Evolutionary conservation across 2,113 vertebrate genomes (phyloP), one percentile per base, ranked within the genome.

Genomic region (Lepidothrix coronata): DNA sequence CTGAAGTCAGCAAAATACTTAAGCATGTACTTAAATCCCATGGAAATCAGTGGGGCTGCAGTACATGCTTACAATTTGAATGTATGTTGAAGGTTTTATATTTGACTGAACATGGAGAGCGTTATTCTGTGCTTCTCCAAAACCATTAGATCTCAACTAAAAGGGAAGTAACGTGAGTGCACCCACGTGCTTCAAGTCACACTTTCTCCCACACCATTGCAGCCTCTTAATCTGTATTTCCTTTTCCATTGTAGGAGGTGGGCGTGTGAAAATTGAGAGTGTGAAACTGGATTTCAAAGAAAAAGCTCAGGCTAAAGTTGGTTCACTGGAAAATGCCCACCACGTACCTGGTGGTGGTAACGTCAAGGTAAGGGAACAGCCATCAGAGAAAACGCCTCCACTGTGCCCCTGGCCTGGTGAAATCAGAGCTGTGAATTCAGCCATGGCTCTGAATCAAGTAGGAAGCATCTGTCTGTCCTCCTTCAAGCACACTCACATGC

Each of bases 251-350:
- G 12, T 72, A 99, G 99, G 99, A 91, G 99, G 99, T 37, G 99
- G 99, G 51, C 97, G 99, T 94, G 98, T 99, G 96, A 99, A 99
- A 96, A 99, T 99, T 78, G 99, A 99, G 95, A 99, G 98, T 14
- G 99, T 99, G 96, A 99, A 99, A 97, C 98, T 99, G 98, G 99
- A 99, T 98, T 99, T 99, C 97, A 99, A 99, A 98, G 99, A 99
- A 97, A 99, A 99, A 96, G 99, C 99, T 97, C 99, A 99, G 86
- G 98, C 99, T 95, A 99, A 99, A 98, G 98, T 99, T 59, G 99
- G 99, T 88, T 99, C 99, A n/a, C 97, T 99, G 93, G 99, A 99
- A 89, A 99, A 99, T 86, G 98, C 99, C 90, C 99, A 99, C 88
- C 99, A 99, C 1, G 98, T 97, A 17, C 99, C 99, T 24, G 99